Base-by-base conservation (phyloP, 2,113 vertebrate genomes). In the Cacatua alba region DNA sequence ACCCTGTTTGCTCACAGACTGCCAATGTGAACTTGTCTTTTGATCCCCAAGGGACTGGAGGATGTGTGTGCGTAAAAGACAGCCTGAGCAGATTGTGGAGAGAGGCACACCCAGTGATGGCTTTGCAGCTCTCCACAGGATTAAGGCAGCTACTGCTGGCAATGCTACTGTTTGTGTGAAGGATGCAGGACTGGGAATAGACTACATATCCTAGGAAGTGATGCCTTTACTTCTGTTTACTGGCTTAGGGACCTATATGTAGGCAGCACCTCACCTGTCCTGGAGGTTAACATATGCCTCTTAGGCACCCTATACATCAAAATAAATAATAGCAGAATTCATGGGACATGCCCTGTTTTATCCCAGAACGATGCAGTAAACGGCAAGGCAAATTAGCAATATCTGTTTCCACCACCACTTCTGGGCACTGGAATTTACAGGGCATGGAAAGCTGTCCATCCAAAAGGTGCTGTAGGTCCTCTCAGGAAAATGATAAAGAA, bases 1-100 rank as follows among this genome's bases (percentile, higher is more conserved):
- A 29, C 92, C 95, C 86, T 68, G 76, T 78, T 93, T 88, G 72
- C 80, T 77, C 82, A n/a, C 79, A 86, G 88, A 41, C 26, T 63
- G 91, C 71, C 71, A 53, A 33, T 2, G 72, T 46, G 13, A 16
- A 49, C 51, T 88, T 6, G 69, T 78, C 18, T 94, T 46, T 46
- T 3, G 18, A 43, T 83, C 7, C 76, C 68, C 72, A 39, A 7
- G 74, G 64, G 82, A 25, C 37, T n/a, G 43, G 28, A 52, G 75
- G 79, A 49, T 39, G 52, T 65, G 84, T 44, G 90, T 72, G 68
- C 52, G 33, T 28, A 44, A 59, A 28, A 51, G 31, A 10, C 62
- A 86, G 86, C 39, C 75, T 33, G 72, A 28, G 39, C 21, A 72
- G 63, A 23, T 0, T 53, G 65, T 5, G 70, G 72, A 69, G 63